Conservation (phyloP, 2,888 invertebrate genomes). For the Noctua janthe region DNA sequence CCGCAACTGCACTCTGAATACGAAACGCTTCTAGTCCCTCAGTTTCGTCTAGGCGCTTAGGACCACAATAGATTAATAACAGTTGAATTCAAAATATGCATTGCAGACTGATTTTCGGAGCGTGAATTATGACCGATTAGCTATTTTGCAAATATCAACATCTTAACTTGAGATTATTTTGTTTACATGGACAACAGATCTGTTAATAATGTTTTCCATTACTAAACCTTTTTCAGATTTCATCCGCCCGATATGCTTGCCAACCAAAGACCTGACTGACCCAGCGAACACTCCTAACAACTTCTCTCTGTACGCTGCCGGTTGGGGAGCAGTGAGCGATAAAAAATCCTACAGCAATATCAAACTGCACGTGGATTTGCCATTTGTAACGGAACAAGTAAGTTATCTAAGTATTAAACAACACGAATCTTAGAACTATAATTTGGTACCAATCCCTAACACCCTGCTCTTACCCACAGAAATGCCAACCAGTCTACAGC, state of each 20-base stretch:
- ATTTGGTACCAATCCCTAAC: neutral
- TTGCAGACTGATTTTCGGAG: neutral
- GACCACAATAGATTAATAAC: neutral
- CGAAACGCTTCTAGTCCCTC: neutral
- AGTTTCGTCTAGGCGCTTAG: too few relatives aligned
- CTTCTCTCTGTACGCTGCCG: constrained; percentile 57
- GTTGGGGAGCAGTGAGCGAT: constrained; percentile 71
- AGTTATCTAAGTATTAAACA: neutral
- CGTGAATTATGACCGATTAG: neutral
- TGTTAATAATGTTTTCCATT: neutral
- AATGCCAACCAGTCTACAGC: constrained; percentile 47
- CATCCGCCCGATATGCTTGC: constrained; percentile 64
- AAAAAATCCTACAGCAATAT: constrained; percentile 70
- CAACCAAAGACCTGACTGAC: constrained; percentile 52
- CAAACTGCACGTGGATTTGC: constrained; percentile 75
- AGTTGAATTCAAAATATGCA: neutral
- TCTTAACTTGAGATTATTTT: neutral
- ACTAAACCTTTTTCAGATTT: constrained; percentile 53
- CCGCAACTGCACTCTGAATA: neutral
- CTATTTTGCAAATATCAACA: neutral
- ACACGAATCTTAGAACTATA: neutral
- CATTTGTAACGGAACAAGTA: constrained; percentile 53
- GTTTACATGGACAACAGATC: neutral
- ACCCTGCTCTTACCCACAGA: constrained; percentile 21
- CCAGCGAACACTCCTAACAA: constrained; percentile 35